Conservation (phyloP, 1,140 invertebrate genomes). For the Listronotus bonariensis region DNA sequence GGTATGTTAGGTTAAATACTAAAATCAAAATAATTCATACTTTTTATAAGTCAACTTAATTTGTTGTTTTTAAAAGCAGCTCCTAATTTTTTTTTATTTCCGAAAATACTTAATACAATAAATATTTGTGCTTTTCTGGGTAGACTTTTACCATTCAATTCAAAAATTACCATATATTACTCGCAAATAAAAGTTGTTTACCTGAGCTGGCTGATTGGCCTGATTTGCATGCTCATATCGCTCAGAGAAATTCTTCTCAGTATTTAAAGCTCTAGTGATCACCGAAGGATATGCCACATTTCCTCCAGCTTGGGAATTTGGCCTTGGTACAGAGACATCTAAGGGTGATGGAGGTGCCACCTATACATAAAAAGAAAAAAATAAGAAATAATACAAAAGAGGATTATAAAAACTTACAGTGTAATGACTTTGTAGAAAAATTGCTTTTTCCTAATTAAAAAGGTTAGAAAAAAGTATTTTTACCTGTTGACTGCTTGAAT, state of each 20-base stretch:
- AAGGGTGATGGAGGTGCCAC: slow-evolving; percentile 69
- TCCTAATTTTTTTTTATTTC: too few relatives aligned
- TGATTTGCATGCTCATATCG: slow-evolving; percentile 63
- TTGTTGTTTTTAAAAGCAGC: too few relatives aligned
- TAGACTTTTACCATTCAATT: too few relatives aligned
- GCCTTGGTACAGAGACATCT: slow-evolving; percentile 68
- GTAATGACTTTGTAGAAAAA: too few relatives aligned
- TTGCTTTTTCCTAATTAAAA: too few relatives aligned
- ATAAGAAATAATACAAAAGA: slow-evolving; percentile 9
- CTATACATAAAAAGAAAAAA: slow-evolving; percentile 35
- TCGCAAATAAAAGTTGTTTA: background rate
- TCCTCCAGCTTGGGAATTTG: slow-evolving; percentile 62
- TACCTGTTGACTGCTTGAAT: slow-evolving; percentile 57
- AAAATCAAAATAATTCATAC: too few relatives aligned
- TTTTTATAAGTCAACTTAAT: too few relatives aligned
- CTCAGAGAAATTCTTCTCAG: slow-evolving; percentile 65
- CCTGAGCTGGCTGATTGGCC: slow-evolving; percentile 26
- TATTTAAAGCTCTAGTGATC: slow-evolving; percentile 69
- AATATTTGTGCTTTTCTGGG: too few relatives aligned
- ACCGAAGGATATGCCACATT: slow-evolving; percentile 73
- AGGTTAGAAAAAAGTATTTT: background rate
- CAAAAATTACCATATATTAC: too few relatives aligned
- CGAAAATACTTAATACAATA: too few relatives aligned
- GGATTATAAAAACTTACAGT: too few relatives aligned
- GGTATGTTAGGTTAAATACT: too few relatives aligned